A percentile compares a stretch with the other conserved stretches of the same genome.
Conservation (phyloP, 2,797 vertebrate genomes). For the Iguana delicatissima region DNA sequence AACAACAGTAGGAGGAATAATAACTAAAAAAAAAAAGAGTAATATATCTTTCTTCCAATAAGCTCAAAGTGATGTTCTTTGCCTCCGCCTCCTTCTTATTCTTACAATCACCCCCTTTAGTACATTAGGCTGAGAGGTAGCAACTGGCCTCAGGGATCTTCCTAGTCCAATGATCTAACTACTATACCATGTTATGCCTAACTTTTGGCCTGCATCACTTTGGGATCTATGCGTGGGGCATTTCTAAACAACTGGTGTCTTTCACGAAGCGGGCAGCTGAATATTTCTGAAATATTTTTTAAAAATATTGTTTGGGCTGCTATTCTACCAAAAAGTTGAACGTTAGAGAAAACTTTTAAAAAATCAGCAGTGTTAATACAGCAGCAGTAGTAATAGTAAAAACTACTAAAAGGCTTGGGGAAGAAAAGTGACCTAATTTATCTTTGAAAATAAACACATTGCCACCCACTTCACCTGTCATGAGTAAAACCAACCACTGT, state of each 20-base stretch:
- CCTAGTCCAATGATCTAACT: background rate
- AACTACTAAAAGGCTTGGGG: too few species aligned
- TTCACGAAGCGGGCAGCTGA: background rate
- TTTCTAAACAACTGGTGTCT: background rate
- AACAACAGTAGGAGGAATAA: too few species aligned
- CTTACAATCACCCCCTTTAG: background rate
- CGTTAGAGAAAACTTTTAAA: background rate
- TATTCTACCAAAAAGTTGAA: background rate
- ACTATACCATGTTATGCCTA: background rate
- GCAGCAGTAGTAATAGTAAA: too few species aligned
- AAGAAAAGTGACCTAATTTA: too few species aligned
- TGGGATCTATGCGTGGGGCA: background rate
- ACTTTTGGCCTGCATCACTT: background rate
- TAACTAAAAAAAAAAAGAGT: background rate
- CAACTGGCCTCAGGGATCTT: background rate
- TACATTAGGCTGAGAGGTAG: background rate
- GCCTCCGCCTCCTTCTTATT: background rate
- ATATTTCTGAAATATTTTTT: too few species aligned
- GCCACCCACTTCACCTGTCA: background rate
- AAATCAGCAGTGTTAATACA: too few species aligned
- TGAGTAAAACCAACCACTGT: background rate
- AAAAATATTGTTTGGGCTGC: too few species aligned
- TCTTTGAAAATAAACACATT: background rate
- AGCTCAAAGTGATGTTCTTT: background rate
- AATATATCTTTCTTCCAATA: background rate